Conservation (phyloP, 2,797 vertebrate species). For the Leptoclinus maculatus region DNA sequence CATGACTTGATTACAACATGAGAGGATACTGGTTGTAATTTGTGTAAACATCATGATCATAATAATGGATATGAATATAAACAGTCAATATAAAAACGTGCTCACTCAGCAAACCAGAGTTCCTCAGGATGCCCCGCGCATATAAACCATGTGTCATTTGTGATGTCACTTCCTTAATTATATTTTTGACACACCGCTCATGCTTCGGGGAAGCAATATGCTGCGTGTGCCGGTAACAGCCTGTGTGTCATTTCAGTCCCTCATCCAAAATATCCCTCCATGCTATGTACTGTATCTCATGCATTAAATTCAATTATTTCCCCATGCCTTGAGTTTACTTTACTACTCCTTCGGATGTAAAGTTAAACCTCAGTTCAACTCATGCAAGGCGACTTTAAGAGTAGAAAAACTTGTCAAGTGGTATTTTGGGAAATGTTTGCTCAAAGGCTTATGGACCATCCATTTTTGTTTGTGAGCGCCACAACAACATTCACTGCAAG, state of each 20-base stretch:
- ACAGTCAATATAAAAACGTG: background rate
- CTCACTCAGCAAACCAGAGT: background rate
- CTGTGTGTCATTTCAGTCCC: background rate
- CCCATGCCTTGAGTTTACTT: background rate
- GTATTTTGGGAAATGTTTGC: background rate
- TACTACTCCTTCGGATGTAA: background rate
- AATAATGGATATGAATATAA: background rate
- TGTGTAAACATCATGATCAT: background rate
- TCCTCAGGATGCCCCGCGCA: background rate
- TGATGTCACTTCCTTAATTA: constrained; percentile 30
- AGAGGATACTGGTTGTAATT: background rate
- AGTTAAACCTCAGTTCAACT: background rate
- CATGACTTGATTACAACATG: background rate
- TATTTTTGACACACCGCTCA: background rate
- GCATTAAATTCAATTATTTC: background rate
- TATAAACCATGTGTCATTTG: background rate
- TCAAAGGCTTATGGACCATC: background rate
- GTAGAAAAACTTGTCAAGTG: background rate
- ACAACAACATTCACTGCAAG: background rate
- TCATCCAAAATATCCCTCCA: background rate
- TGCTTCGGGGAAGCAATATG: background rate
- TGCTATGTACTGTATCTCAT: background rate
- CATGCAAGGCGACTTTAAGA: background rate
- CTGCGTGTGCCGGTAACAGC: background rate
- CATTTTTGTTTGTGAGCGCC: background rate